Base-by-base conservation (phyloP, 2,797 vertebrate species). In the Spinus pinus region DNA sequence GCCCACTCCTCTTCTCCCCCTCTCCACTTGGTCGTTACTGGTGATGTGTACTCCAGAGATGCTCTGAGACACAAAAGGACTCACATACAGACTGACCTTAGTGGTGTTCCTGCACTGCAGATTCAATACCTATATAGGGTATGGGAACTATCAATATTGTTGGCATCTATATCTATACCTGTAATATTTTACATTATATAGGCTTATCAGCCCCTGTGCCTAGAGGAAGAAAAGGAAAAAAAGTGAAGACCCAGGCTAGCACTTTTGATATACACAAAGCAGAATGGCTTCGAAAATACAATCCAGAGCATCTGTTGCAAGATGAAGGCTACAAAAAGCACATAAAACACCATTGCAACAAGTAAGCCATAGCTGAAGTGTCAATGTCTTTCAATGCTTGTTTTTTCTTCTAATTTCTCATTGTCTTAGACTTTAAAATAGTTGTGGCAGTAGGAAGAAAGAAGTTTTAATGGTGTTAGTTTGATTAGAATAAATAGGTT, bases 301-400 rank as follows among this genome's bases (percentile, higher is more conserved):
- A 99, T 96, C 99, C 99, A 15, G 99, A 99, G 89, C 99, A 99
- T 97, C 98, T 99, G 67, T 98, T 99, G 89, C 99, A 99, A 97
- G 99, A 99, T 31, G 99, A 99, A 81, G 99, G 99, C 79, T 99
- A 99, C 98, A 99, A 99, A 97, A 99, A 99, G 87, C 99, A 99
- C 95, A 98, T 99, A 94, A 99, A 99, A 95, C 99, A 99, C 92
- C 99, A 99, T 90, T 99, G 99, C 97, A 99, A 99, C 98, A 99
- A 99, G 99, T 99, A 98, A 91, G 99, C 93, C 51, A 39, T 77
- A 64, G 53, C 66, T 33, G 39, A 73, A 92, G n/a, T 53, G 47
- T 62, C 49, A 58, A 79, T 30, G 23, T 66, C 75, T 66, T 65
- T 66, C 3, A 2, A 0, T 53, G 18, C 22, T 47, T 41, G 4